Base-by-base conservation (phyloP, 2,113 vertebrate genomes). In the Heptranchias perlo region DNA sequence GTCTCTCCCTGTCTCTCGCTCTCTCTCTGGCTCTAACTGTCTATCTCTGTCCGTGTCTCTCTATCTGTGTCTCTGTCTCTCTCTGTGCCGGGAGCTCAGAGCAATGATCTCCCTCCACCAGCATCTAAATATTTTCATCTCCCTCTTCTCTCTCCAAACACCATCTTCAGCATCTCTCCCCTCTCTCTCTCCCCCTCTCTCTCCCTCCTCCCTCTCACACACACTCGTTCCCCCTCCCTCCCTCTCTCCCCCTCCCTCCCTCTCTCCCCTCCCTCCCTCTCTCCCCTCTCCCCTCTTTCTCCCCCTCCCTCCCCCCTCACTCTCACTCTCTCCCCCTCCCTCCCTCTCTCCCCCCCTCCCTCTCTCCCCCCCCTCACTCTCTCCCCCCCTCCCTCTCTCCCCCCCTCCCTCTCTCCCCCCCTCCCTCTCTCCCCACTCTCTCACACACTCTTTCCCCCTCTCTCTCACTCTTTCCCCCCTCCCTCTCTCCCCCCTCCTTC, bases 81-180 rank as follows among this genome's bases (percentile, higher is more conserved):
- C 39, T 96, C 84, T 91, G 47, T 31, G 18, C 6, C 92, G 44
- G 0, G 31, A 4, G 16, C 5, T 95, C 96, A 94, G 69, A 73
- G 44, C 61, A 67, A 96, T 54, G 78, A 84, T 54, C 89, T 61
- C 96, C 96, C 87, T 96, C 97, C 97, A 96, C 97, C 97, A 96
- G 35, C 21, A 3, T 28, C 31, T 44, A 21, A 96, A 54, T 58
- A 28, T 14, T 6, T 18, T 23, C 64, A 21, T 61, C 76, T 47
- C 21, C 13, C 31, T 23, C 64, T 35, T 61, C 76, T 47, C 21
- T 25, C 35, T 25, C 4, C 25, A n/a, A 61, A 31, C 64, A 18
- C 28, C 39, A 44, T 23, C 87, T 61, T 61, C 62, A 89, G 84
- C 49, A 86, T 58, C 96, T 96, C 73, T 96, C 97, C 96, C 96